phyloP scores from a whole-genome alignment of 1,140 invertebrate genomes.

The Drosophila ambigua region DNA sequence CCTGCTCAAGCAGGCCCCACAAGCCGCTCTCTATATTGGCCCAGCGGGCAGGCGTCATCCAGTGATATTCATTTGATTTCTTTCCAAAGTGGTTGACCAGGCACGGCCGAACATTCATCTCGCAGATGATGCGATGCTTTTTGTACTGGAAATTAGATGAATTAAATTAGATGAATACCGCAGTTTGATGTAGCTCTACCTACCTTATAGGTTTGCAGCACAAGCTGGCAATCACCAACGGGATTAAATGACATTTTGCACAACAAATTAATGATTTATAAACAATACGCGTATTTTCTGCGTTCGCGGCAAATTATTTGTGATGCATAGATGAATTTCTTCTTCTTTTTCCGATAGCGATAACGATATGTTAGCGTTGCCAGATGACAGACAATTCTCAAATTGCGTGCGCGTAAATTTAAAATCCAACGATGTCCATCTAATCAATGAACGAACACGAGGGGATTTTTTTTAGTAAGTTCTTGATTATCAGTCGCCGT shows the following conservation, averaged over 20 bases:
- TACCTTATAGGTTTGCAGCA: conserved; percentile 56
- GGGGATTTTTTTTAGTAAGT: neutral
- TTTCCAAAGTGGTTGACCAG: conserved; percentile 22
- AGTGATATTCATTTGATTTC: conserved; percentile 42
- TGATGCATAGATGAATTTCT: neutral
- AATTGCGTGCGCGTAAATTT: neutral
- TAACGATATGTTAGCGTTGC: neutral
- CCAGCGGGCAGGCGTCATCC: conserved; percentile 60
- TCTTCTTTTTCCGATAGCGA: too few relatives aligned
- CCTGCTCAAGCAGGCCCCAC: conserved; percentile 28
- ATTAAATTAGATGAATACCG: neutral
- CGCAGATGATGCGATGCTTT: conserved; percentile 38
- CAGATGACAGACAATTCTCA: neutral
- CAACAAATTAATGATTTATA: neutral
- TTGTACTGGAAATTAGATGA: conserved; percentile 44
- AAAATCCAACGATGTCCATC: conserved; percentile 16
- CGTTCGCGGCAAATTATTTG: neutral
- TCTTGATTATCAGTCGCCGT: conserved; percentile 22
- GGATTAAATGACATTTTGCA: conserved; percentile 45
- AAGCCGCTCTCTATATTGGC: conserved; percentile 34
- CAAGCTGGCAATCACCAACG: conserved; percentile 39
- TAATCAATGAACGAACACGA: conserved; percentile 22
- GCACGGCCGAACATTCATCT: conserved; percentile 50
- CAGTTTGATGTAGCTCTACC: neutral
- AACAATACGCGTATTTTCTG: neutral